Evolutionary conservation across 2,797 vertebrate species (phyloP), one percentile per base, ranked within the genome.

Genomic region (Eidolon dupreanum): DNA sequence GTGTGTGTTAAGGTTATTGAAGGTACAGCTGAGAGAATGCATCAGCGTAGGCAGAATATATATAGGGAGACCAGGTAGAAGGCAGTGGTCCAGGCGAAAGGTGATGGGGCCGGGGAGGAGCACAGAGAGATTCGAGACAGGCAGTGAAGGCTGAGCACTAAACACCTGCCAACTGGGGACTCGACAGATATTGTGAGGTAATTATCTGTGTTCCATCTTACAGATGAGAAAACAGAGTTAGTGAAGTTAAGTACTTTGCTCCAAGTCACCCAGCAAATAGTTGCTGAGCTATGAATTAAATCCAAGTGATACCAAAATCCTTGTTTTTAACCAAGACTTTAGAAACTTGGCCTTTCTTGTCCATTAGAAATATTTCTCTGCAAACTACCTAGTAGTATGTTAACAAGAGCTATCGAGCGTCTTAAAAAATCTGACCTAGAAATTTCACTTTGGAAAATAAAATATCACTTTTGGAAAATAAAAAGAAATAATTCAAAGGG

Each of bases 361-460:
- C n/a, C 9, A 4, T 17, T 31, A 38, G 66, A 92, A 92, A 74
- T n/a, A 15, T 31, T 73, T 92, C 33, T 82, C 43, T 81, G 33
- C 11, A 92, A 95, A 78, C 75, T 33, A 61, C 24, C 70, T 68
- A 49, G 28, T 77, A 49, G 22, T 28, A 33, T 73, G 75, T 63
- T 85, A 55, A 83, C 28, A 31, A 81, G 28, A 90, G 15, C 36
- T 68, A 77, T 8, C 3, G 16, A 63, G 28, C 55, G 10, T 49
- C 49, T 49, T 49, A 5, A 49, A 49, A 79, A 13, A 24, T 92
- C 61, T 78, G 53, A 96, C 49, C 81, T 75, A 93, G 86, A 96
- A 87, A 88, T 78, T 89, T 75, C 46, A 71, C 36, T 82, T 26
- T 85, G 63, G 46, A 79, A 91, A 94, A 95, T 71, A 95, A 95